A percentile compares a stretch with the other conserved stretches of the same genome.
phyloP scores from a whole-genome alignment of 2,888 invertebrate species.

The Sialis fuliginosa region DNA sequence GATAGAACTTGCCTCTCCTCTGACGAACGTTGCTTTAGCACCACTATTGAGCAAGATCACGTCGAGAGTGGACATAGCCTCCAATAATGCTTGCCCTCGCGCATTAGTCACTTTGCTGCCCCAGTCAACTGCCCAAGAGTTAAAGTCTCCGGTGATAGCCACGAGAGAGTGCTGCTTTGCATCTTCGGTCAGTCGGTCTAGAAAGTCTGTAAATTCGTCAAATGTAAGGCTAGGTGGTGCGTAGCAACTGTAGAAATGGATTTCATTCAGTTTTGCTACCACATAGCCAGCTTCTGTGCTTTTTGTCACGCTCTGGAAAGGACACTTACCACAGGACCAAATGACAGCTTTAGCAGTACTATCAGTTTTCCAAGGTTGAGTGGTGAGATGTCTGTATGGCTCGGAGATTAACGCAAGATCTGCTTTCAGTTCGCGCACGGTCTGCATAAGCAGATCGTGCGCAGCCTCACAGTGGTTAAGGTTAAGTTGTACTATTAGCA shows the following conservation, averaged over 20 bases:
- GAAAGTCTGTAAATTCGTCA: conserved; percentile 7
- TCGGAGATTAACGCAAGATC: conserved; percentile 9
- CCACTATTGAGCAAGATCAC: conserved; percentile 9
- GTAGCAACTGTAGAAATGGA: conserved; percentile 1
- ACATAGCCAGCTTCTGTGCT: conserved; percentile 9
- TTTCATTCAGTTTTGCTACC: conserved; percentile 5
- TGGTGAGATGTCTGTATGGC: conserved; percentile 8
- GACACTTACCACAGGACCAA: conserved; percentile 8
- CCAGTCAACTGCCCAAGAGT: conserved; percentile 9
- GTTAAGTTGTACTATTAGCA: conserved; percentile 11
- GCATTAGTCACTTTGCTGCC: conserved; percentile 10
- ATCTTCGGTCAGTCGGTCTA: conserved; percentile 9
- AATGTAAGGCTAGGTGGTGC: conserved; percentile 5
- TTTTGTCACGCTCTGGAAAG: conserved; percentile 7
- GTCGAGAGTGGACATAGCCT: conserved; percentile 4
- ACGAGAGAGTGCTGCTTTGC: conserved; percentile 6
- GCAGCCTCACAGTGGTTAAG: conserved; percentile 12
- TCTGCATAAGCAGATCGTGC: conserved; percentile 7
- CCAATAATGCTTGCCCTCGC: conserved; percentile 6
- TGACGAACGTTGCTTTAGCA: conserved; percentile 9
- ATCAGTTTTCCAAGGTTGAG: conserved; percentile 9
- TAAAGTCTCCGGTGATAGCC: conserved; percentile 9
- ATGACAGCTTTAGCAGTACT: conserved; percentile 9
- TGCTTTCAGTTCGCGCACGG: conserved; percentile 4
- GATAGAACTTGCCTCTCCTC: conserved; percentile 9